Conservation (phyloP, 2,888 invertebrate species). For the Lepeophtheirus nordmannii region DNA sequence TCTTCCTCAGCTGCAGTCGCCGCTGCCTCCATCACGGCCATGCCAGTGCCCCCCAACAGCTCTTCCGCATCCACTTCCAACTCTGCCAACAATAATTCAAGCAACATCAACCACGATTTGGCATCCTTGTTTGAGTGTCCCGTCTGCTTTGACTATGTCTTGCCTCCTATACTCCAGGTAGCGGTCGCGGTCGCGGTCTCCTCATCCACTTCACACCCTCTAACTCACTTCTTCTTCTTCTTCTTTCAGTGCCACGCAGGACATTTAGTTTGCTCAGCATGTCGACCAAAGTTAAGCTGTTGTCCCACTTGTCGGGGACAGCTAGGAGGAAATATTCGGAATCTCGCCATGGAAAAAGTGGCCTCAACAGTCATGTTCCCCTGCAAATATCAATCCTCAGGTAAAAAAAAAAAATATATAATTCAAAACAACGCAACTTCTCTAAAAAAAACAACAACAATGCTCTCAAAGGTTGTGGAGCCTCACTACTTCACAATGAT, state of each 20-base stretch:
- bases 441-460: too few relatives aligned
- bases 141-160: constrained; percentile 97
- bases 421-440: too few relatives aligned
- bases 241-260: constrained; percentile 66
- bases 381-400: constrained; percentile 91
- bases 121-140: constrained; percentile 86
- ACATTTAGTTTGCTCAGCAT: constrained; percentile 92
- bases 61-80: constrained; percentile 24
- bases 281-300: constrained; percentile 86
- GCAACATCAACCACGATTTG: constrained; percentile 42
- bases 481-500: constrained; percentile 83
- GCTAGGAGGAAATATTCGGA: constrained; percentile 79
- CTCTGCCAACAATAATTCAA: constrained; percentile 25
- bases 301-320: constrained; percentile 97
- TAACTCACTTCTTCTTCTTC: too few relatives aligned
- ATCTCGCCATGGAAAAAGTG: constrained; percentile 98
- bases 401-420: too few relatives aligned
- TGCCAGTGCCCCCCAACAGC: constrained; percentile 7
- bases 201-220: too few relatives aligned
- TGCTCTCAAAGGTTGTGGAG: constrained; percentile 52
- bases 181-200: too few relatives aligned
- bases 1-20: neutral
- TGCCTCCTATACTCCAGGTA: constrained; percentile 86
- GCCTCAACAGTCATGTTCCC: constrained; percentile 97
- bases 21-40: neutral